Base-by-base conservation (phyloP, 2,113 vertebrate genomes). In the Hepsetus odoe region DNA sequence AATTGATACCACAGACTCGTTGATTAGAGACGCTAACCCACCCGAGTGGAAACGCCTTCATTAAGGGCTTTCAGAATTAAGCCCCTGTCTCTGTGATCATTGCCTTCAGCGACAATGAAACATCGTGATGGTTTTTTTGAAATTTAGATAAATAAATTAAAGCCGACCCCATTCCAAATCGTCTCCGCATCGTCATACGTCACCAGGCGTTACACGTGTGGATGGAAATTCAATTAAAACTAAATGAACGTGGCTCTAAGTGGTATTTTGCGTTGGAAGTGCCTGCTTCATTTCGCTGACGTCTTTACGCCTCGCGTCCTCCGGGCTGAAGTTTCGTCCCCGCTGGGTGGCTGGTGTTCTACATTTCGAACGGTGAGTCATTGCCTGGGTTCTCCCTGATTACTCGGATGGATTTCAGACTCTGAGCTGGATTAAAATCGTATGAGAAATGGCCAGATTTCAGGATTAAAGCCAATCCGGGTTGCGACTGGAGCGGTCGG, bases 381-480 rank as follows among this genome's bases (percentile, higher is more conserved):
- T 5, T 20, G 30, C 7, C 16, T 64, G 33, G 16, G 20, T n/a
- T 11, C 35, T n/a, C 59, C 7, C 6, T 35, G 30, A 64, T 64
- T 64, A 35, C 35, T 32, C 32, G n/a, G 32, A 64, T 11, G 59
- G 59, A 64, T 64, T 64, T 64, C 30, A 64, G 32, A 32, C 35
- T 35, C 30, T 2, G 16, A 64, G 35, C 30, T 20, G 33, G 59
- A 64, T 64, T 35, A 64, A 64, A 64, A 9, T 64, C 32, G 18
- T 35, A n/a, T 35, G 59, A 64, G 59, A 64, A 64, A 64, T 64
- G 59, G 32, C 16, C 16, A 9, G 20, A 35, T n/a, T 35, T 33
- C 30, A 35, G 16, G 32, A 35, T 20, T 33, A 8, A 33, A 64
- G 59, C 49, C 49, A 18, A 14, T 16, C 26, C 59, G 35, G 30